These are phyloP conservation scores for Poeciliopsis retropinna DNA, from an alignment of 2,113 vertebrate species.

Conservation along the genomic window DNA sequence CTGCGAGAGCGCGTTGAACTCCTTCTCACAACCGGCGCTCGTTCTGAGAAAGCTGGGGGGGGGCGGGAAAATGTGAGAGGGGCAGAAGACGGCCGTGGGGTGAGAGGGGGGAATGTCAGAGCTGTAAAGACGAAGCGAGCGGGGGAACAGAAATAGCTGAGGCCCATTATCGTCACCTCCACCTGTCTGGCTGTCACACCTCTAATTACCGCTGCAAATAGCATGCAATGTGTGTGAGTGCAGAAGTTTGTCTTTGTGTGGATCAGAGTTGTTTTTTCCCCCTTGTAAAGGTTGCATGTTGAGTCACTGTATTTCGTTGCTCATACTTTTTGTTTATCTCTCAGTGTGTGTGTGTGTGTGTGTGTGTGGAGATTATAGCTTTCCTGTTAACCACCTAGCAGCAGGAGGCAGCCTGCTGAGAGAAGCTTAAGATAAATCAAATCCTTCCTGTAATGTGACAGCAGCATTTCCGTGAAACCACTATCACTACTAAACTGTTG, in stretches of 20 bases:
- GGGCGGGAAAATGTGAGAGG: constrained; percentile 5
- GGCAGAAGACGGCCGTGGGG: constrained; percentile 10
- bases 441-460: constrained; percentile 74
- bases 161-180: constrained; percentile 64
- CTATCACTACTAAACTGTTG: constrained; percentile 66
- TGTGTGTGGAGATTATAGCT: constrained; percentile 61
- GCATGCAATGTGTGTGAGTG: constrained; percentile 28
- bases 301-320: constrained; percentile 14
- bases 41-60: not conserved
- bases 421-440: constrained; percentile 69
- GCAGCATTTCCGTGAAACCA: constrained; percentile 61
- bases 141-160: constrained; percentile 67
- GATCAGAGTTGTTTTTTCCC: not conserved
- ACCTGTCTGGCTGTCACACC: constrained; percentile 70
- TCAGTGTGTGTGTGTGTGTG: constrained; percentile 7
- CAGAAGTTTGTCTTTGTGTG: not conserved
- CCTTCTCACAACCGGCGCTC: not conserved
- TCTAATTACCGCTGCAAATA: constrained; percentile 68
- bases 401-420: constrained; percentile 62
- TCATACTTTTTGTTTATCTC: constrained; percentile 22
- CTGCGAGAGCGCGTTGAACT: not conserved
- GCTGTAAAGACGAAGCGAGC: constrained; percentile 20
- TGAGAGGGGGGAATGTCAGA: not conserved
- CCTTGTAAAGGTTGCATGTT: constrained; percentile 1
- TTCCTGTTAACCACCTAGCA: constrained; percentile 69